Evolutionary conservation across 2,113 vertebrate species (phyloP).

Genomic region (Bos indicus): DNA sequence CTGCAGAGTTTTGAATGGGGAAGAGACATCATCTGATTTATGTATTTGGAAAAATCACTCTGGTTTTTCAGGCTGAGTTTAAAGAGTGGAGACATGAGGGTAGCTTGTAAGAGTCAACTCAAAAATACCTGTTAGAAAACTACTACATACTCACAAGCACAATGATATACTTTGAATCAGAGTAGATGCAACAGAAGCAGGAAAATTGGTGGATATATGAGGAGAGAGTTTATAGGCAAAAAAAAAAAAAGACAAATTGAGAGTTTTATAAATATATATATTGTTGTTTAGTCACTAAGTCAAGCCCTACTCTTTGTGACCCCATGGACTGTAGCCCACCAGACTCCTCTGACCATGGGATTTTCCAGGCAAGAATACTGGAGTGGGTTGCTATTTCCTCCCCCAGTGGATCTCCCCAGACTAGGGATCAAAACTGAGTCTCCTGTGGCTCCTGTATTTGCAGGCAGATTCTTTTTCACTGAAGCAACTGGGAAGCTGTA

Average conservation of each 20-base stretch:
- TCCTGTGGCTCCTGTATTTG: not conserved
- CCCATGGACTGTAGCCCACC: not conserved
- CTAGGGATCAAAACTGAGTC: not conserved
- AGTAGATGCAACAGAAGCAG: not conserved
- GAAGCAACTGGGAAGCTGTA: not conserved
- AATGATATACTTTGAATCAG: not conserved
- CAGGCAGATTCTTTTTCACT: not conserved
- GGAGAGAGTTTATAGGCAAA: not conserved
- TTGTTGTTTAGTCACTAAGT: not conserved
- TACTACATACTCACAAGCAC: not conserved
- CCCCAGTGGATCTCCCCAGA: not conserved
- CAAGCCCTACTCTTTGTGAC: not conserved
- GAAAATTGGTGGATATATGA: not conserved
- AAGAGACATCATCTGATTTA: not conserved
- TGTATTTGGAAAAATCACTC: not conserved
- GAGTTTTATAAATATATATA: not conserved
- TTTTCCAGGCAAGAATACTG: not conserved
- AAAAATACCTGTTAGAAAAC: not conserved
- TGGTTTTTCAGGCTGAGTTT: not conserved
- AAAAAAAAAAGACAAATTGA: not conserved
- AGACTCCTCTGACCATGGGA: not conserved
- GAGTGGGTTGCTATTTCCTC: not conserved
- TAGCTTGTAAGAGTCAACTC: not conserved
- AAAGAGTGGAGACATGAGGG: not conserved
- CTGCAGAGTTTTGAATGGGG: not conserved